Conservation (phyloP, 2,797 vertebrate genomes). For the Pterois miles region DNA sequence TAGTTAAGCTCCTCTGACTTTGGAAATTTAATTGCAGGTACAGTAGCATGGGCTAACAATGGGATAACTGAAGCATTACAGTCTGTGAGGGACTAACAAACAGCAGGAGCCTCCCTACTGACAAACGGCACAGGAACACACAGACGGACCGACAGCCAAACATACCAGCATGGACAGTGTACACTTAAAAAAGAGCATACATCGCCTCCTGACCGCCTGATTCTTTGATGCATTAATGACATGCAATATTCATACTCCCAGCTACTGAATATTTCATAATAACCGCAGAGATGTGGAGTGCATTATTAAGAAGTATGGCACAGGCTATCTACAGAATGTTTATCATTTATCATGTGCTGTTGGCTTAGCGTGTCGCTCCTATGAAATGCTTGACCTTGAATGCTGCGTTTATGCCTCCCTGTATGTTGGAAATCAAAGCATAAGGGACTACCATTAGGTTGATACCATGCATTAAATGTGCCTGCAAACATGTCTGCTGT, state of each 20-base stretch:
- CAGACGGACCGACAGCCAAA: conserved; percentile 12
- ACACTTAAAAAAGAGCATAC: conserved; percentile 11
- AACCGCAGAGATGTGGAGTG: conserved; percentile 53
- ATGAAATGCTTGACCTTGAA: conserved; percentile 61
- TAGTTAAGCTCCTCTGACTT: conserved; percentile 76
- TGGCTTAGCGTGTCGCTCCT: conserved; percentile 22
- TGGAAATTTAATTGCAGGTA: conserved; percentile 80
- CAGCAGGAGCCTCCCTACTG: conserved; percentile 44
- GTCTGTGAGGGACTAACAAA: conserved; percentile 60
- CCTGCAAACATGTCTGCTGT: conserved; percentile 8
- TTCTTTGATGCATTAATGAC: conserved; percentile 71
- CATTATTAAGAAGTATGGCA: conserved; percentile 64
- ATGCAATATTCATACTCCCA: conserved; percentile 73
- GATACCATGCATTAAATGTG: conserved; percentile 22
- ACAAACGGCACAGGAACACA: conserved; percentile 39
- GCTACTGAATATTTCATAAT: conserved; percentile 74
- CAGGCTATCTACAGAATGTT: conserved; percentile 47
- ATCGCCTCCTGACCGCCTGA: conserved; percentile 52
- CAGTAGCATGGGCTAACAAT: conserved; percentile 70
- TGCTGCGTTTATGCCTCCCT: conserved; percentile 13
- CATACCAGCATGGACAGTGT: background rate
- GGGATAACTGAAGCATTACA: conserved; percentile 73
- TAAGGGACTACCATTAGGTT: conserved; percentile 37
- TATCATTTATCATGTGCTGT: conserved; percentile 59
- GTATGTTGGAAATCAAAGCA: conserved; percentile 44